A percentile compares a stretch with the other conserved stretches of the same genome.
Conservation (phyloP, 1,140 invertebrate genomes). For the Orius laevigatus region DNA sequence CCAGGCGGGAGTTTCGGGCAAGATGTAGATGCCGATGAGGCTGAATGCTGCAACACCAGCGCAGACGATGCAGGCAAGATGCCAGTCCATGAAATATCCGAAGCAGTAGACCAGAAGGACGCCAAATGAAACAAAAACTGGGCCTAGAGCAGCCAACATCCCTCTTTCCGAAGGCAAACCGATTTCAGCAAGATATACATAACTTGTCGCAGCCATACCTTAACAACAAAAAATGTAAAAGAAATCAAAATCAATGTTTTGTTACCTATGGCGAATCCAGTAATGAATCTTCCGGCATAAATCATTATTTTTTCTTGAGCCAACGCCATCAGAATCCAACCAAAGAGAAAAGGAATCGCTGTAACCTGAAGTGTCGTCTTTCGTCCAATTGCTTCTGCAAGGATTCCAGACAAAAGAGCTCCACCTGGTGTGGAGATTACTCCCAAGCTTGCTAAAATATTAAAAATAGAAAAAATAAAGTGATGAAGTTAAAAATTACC, state of each 20-base stretch:
- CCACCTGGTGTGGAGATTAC: slow-evolving; percentile 55
- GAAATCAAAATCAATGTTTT: no score
- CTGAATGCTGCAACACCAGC: slow-evolving; percentile 17
- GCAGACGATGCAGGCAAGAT: slow-evolving; percentile 20
- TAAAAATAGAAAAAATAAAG: slow-evolving; percentile 6
- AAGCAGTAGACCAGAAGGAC: slow-evolving; percentile 32
- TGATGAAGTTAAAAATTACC: slow-evolving; percentile 32
- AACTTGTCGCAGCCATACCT: slow-evolving; percentile 26
- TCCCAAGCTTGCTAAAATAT: slow-evolving; percentile 42
- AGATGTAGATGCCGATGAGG: slow-evolving; percentile 37
- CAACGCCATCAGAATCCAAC: slow-evolving; percentile 42
- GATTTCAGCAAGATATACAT: slow-evolving; percentile 26
- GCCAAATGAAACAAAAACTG: slow-evolving; percentile 34
- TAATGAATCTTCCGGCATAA: slow-evolving; percentile 22
- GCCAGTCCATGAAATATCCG: slow-evolving; percentile 29
- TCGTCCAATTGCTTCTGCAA: slow-evolving; percentile 51
- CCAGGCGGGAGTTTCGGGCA: slow-evolving; percentile 53
- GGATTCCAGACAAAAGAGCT: slow-evolving; percentile 45
- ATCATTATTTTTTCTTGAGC: slow-evolving; percentile 18
- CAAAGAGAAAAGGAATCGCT: slow-evolving; percentile 50
- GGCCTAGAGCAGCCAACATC: slow-evolving; percentile 26
- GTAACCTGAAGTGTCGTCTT: slow-evolving; percentile 51
- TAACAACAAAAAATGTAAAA: not conserved
- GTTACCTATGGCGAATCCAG: slow-evolving; percentile 23
- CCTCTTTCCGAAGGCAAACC: slow-evolving; percentile 24